These are phyloP conservation scores for Lycopodina hypogea DNA, from an alignment of 37 sponge, comb jelly and placozoan species.

Conservation along the genomic window DNA sequence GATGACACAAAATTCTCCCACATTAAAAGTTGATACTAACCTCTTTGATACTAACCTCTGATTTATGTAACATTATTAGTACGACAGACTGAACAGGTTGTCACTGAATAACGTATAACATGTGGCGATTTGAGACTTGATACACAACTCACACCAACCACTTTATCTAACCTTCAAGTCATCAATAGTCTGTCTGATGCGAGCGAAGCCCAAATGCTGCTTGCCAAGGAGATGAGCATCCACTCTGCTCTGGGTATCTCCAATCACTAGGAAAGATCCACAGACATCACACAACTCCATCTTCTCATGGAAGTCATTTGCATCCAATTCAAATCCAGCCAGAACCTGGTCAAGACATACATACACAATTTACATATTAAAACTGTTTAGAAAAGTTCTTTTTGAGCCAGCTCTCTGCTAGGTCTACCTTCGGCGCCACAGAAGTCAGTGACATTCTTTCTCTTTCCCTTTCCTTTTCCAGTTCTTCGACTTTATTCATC, in stretches of 20 bases:
- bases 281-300: constrained; percentile 96
- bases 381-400: background rate
- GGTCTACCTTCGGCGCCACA: background rate
- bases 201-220: constrained; percentile 89
- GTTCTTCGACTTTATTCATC: constrained; percentile 70
- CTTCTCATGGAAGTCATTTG: constrained; percentile 84
- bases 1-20: background rate
- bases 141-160: background rate
- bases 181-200: constrained; percentile 64
- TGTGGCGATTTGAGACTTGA: background rate
- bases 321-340: constrained; percentile 71
- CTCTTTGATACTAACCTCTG: constrained; percentile 40
- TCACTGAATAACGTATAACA: background rate
- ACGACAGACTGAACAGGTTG: constrained; percentile 3
- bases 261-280: constrained; percentile 94
- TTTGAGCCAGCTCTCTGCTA: background rate
- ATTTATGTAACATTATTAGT: background rate
- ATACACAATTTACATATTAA: background rate
- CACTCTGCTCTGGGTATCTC: constrained; percentile 84
- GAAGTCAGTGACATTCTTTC: constrained; percentile 31
- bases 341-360: constrained; percentile 21
- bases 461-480: constrained; percentile 81
- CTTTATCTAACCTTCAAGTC: constrained; percentile 85
- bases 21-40: background rate
- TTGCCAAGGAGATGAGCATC: constrained; percentile 95